phyloP scores from a whole-genome alignment of 2,113 vertebrate species.

The Muntiacus muntjak region DNA sequence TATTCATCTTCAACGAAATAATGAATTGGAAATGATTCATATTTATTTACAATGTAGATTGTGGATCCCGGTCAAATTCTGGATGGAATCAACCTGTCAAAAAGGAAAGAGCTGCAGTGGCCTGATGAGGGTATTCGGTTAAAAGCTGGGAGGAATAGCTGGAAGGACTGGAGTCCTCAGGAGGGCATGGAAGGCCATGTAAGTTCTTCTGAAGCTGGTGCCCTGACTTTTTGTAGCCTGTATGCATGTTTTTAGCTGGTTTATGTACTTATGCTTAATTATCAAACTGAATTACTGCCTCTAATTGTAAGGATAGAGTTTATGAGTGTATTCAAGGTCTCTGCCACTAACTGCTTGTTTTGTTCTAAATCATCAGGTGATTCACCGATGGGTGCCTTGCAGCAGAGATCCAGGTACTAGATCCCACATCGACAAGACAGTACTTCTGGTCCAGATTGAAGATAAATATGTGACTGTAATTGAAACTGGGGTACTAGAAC shows the following conservation, averaged over 20 bases:
- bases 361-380: constrained; percentile 85
- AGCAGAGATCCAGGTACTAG: constrained; percentile 95
- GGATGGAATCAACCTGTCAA: constrained; percentile 95
- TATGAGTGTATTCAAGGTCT: not conserved
- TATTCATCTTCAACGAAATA: not conserved
- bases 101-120: constrained; percentile 98
- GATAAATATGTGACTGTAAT: constrained; percentile 97
- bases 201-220: constrained; percentile 73
- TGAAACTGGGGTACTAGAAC: constrained; percentile 96
- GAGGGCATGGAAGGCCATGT: constrained; percentile 99
- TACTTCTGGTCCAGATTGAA: constrained; percentile 99
- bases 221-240: not conserved
- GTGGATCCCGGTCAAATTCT: constrained; percentile 93
- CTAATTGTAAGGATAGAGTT: not conserved
- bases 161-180: constrained; percentile 98
- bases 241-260: not conserved
- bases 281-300: not conserved
- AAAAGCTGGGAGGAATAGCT: constrained; percentile 95
- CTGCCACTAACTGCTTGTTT: not conserved
- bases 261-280: not conserved
- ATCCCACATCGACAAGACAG: constrained; percentile 98
- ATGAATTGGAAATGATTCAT: constrained; percentile 63
- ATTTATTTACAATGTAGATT: constrained; percentile 82
- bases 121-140: constrained; percentile 94
- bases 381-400: constrained; percentile 99